Evolutionary conservation across 1,140 invertebrate genomes (phyloP).

Genomic region (Pissodes strobi): DNA sequence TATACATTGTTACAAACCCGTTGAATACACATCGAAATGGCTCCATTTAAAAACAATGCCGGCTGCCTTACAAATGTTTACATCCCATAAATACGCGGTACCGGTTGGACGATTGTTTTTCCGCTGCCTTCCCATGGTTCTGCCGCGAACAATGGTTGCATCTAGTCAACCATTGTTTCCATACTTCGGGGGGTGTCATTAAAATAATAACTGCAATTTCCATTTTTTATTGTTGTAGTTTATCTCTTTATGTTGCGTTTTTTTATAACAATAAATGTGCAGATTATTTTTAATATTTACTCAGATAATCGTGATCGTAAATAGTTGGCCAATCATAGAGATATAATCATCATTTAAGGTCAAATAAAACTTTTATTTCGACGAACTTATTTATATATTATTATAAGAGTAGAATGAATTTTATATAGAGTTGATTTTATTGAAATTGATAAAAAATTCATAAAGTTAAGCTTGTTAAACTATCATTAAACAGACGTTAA

Average conservation of each 20-base stretch:
- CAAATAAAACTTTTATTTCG: constrained; percentile 3
- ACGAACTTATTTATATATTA: too few species aligned
- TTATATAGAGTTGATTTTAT: too few species aligned
- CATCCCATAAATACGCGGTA: constrained; percentile 24
- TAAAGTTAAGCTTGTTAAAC: too few species aligned
- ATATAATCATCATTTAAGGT: not conserved
- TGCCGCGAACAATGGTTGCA: constrained; percentile 29
- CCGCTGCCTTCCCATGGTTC: constrained; percentile 24
- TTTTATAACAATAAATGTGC: not conserved
- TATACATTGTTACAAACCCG: too few species aligned
- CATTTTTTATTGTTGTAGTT: constrained; percentile 14
- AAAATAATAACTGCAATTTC: constrained; percentile 35
- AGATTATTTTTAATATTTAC: not conserved
- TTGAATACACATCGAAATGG: constrained; percentile 19
- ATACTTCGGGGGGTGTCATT: constrained; percentile 20
- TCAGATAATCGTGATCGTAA: not conserved
- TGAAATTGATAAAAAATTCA: too few species aligned
- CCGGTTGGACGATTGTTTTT: constrained; percentile 31
- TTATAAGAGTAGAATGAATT: too few species aligned
- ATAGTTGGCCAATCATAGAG: not conserved
- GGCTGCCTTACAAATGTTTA: constrained; percentile 31
- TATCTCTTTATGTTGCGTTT: not conserved
- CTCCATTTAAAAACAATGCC: constrained; percentile 29
- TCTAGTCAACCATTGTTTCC: constrained; percentile 35
- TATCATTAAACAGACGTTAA: too few species aligned